Evolutionary conservation across 2,888 invertebrate genomes (phyloP).

Genomic region (Camptogramma bilineatum): DNA sequence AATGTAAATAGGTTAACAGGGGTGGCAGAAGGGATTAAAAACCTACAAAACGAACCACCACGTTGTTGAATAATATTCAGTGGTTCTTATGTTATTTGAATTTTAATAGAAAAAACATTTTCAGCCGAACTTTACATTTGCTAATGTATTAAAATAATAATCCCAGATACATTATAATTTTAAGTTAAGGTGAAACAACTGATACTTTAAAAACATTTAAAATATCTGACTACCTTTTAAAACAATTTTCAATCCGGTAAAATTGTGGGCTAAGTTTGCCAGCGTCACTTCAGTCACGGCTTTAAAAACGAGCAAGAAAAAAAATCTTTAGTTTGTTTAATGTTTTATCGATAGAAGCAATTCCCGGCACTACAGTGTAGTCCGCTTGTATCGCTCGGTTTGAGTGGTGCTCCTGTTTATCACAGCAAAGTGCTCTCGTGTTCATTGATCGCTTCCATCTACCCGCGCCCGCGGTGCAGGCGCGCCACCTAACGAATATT

Average conservation of each 20-base stretch:
- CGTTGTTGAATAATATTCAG: too few species aligned
- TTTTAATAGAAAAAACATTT: too few species aligned
- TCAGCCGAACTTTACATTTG: too few species aligned
- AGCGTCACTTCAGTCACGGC: background rate
- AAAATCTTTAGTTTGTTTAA: background rate
- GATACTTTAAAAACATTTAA: too few species aligned
- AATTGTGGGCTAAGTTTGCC: background rate
- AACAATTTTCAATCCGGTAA: background rate
- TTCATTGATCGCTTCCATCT: conserved; percentile 32
- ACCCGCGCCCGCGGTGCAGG: background rate
- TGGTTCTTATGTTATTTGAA: too few species aligned
- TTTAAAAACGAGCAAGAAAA: background rate
- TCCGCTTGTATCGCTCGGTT: background rate
- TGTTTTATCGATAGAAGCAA: conserved; percentile 4
- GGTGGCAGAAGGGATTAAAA: too few species aligned
- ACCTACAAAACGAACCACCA: too few species aligned
- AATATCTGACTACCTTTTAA: too few species aligned
- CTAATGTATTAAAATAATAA: too few species aligned
- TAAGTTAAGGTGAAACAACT: too few species aligned
- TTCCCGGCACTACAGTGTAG: background rate
- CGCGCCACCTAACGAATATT: conserved; percentile 19
- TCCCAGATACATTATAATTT: too few species aligned
- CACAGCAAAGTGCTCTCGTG: conserved; percentile 28
- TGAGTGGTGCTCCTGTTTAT: conserved; percentile 18
- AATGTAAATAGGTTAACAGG: too few species aligned